Conservation (phyloP, 2,888 invertebrate species). For the Xylota sylvarum region DNA sequence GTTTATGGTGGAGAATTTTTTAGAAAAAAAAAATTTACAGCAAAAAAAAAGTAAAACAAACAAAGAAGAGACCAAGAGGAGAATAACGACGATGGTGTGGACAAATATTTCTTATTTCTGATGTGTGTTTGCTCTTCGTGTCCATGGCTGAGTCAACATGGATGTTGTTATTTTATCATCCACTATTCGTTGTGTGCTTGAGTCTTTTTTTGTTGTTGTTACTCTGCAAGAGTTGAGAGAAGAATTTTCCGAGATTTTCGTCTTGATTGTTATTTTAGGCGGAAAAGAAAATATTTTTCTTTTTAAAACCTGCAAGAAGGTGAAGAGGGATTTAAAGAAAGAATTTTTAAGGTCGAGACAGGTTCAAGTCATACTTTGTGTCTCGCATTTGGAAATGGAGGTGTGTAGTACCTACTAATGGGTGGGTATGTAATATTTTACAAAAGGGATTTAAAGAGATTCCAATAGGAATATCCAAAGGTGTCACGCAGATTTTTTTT, state of each 20-base stretch:
- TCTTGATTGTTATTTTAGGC: slow-evolving; percentile 64
- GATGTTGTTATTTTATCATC: slow-evolving; percentile 70
- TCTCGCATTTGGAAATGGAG: neutral
- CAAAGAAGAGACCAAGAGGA: slow-evolving; percentile 18
- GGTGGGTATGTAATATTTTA: slow-evolving; percentile 4
- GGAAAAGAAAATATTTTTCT: slow-evolving; percentile 39
- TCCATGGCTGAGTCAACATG: slow-evolving; percentile 74
- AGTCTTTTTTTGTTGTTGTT: slow-evolving; percentile 33
- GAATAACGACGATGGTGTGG: slow-evolving; percentile 31
- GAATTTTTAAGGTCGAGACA: slow-evolving; percentile 20
- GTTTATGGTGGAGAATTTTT: slow-evolving; percentile 44
- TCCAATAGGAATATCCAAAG: neutral
- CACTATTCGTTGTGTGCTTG: slow-evolving; percentile 62
- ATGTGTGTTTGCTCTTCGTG: slow-evolving; percentile 72
- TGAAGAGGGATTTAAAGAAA: slow-evolving; percentile 8
- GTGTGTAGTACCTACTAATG: slow-evolving; percentile 26
- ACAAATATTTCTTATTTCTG: slow-evolving; percentile 53
- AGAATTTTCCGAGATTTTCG: slow-evolving; percentile 63
- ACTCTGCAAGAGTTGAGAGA: slow-evolving; percentile 37
- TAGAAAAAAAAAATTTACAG: slow-evolving; percentile 31
- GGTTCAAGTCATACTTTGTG: slow-evolving; percentile 29
- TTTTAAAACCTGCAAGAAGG: slow-evolving; percentile 15
- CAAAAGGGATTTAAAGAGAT: neutral
- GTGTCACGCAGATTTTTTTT: neutral
- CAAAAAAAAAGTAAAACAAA: slow-evolving; percentile 40